These are phyloP conservation scores for Crossocerus cetratus DNA, from an alignment of 2,888 invertebrate genomes.

Conservation along the genomic window DNA sequence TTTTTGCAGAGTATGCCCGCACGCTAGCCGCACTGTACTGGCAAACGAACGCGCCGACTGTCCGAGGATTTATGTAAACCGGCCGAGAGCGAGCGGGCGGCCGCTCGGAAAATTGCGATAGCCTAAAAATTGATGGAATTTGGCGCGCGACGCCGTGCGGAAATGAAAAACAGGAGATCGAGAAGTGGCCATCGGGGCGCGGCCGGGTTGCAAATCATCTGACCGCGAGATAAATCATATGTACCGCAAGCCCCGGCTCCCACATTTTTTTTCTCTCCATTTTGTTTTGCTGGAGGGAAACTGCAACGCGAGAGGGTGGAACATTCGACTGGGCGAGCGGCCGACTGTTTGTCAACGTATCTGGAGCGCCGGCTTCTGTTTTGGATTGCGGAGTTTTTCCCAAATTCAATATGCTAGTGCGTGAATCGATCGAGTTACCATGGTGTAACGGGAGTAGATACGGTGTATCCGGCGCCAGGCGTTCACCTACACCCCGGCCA, in stretches of 20 bases:
- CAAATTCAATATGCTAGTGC: not conserved
- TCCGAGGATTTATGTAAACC: conserved; percentile 56
- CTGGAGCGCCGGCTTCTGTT: not conserved
- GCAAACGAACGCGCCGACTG: conserved; percentile 38
- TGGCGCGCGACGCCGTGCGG: conserved; percentile 21
- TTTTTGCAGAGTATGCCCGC: conserved; percentile 5
- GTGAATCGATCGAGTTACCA: not conserved
- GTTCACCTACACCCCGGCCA: not conserved
- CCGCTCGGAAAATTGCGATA: conserved; percentile 50
- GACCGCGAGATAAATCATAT: conserved; percentile 32
- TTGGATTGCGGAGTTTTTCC: not conserved
- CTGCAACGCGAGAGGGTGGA: not conserved
- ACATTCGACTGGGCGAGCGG: not conserved
- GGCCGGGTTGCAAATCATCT: conserved; percentile 37
- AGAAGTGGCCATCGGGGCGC: conserved; percentile 13
- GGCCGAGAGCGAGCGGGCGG: conserved; percentile 16
- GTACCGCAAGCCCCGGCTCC: conserved; percentile 14
- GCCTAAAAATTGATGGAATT: conserved; percentile 54
- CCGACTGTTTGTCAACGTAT: not conserved
- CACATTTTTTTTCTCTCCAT: not conserved
- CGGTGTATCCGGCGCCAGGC: not conserved
- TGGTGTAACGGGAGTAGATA: not conserved
- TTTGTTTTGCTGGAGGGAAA: not conserved
- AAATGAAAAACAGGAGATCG: conserved; percentile 41
- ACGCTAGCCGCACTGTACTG: no score